Conservation (phyloP, 2,888 invertebrate genomes). For the Hirtodrosophila alboralis region DNA sequence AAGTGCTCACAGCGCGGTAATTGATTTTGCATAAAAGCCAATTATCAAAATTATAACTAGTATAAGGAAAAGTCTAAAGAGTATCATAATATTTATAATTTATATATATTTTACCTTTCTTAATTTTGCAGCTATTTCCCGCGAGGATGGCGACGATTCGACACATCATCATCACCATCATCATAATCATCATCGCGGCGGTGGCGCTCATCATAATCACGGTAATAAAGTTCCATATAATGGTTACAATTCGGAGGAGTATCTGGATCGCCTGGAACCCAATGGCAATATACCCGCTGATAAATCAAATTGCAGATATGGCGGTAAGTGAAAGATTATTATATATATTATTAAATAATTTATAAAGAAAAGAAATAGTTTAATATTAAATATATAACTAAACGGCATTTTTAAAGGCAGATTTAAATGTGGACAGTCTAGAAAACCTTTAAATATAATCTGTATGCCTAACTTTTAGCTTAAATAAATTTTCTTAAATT, state of each 20-base stretch:
- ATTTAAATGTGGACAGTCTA: no score
- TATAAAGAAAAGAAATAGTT: no score
- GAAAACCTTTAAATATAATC: no score
- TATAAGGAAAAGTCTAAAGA: no score
- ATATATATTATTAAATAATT: no score
- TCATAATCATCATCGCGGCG: slow-evolving; percentile 86
- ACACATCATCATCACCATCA: slow-evolving; percentile 85
- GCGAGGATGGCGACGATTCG: slow-evolving; percentile 93
- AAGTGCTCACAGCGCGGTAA: slow-evolving; percentile 33
- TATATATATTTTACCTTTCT: slow-evolving; percentile 23
- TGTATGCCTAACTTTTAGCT: no score
- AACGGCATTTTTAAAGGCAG: no score
- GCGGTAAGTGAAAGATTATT: slow-evolving; percentile 84
- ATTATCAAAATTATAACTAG: slow-evolving; percentile 33
- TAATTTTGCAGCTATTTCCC: slow-evolving; percentile 91
- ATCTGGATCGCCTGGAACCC: slow-evolving; percentile 95
- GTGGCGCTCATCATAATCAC: slow-evolving; percentile 85
- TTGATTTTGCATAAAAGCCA: slow-evolving; percentile 49
- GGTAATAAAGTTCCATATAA: slow-evolving; percentile 93
- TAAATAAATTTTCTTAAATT: no score
- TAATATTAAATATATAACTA: no score
- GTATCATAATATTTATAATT: slow-evolving; percentile 23
- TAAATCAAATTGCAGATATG: slow-evolving; percentile 90
- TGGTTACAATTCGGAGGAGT: slow-evolving; percentile 95
- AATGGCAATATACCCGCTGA: slow-evolving; percentile 96